A percentile compares a stretch with the other conserved stretches of the same genome.
phyloP scores from a whole-genome alignment of 2,113 vertebrate species.

The Crotalus tigris region DNA sequence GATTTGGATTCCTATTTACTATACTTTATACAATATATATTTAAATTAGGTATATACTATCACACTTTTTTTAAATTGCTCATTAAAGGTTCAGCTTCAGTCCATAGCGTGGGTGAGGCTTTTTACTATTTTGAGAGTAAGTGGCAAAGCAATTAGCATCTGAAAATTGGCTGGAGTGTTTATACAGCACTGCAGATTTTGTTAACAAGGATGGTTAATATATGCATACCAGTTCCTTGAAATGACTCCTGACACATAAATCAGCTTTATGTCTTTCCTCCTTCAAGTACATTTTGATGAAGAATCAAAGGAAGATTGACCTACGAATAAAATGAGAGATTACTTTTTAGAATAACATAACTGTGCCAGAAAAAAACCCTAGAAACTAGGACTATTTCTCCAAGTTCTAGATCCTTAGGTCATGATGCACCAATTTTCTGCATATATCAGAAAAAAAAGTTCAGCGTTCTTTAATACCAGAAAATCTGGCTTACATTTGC shows the following conservation, averaged over 20 bases:
- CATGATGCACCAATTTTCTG: not conserved
- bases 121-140: conserved; percentile 19
- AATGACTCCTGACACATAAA: not conserved
- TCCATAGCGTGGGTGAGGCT: not conserved
- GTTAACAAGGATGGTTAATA: not conserved
- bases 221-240: conserved; percentile 6
- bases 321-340: not conserved
- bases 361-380: not conserved
- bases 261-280: not conserved
- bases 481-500: not conserved
- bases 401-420: not conserved
- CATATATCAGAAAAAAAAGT: not conserved
- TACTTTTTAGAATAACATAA: not conserved
- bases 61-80: not conserved
- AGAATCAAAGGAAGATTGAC: not conserved
- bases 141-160: conserved; percentile 25
- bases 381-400: not conserved
- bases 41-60: conserved; percentile 13
- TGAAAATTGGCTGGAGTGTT: not conserved
- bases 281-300: not conserved
- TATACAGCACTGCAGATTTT: not conserved
- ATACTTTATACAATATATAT: not conserved
- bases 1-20: not conserved
- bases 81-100: conserved; percentile 24
- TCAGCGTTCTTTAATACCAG: not conserved